phyloP scores from a whole-genome alignment of 2,888 invertebrate genomes.

The Dexiosoma caninum region DNA sequence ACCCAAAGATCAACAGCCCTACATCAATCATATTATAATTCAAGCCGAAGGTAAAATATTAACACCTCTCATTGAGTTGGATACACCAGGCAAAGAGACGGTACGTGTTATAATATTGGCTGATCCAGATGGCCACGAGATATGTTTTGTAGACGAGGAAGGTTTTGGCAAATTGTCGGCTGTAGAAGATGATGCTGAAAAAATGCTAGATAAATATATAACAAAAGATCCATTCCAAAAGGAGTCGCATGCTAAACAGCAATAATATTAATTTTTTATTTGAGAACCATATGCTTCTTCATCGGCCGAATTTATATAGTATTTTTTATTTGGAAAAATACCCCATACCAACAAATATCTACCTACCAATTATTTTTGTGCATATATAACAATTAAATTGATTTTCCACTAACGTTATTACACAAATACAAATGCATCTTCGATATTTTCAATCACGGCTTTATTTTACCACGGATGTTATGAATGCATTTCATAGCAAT shows the following conservation, averaged over 20 bases:
- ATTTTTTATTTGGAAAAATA: too few relatives aligned
- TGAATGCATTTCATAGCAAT: not conserved
- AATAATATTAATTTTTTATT: too few relatives aligned
- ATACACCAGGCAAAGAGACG: slow-evolving; percentile 98
- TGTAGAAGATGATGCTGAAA: slow-evolving; percentile 89
- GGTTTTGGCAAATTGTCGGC: slow-evolving; percentile 92
- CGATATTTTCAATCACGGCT: not conserved
- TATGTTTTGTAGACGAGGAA: slow-evolving; percentile 98
- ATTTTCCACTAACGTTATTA: not conserved
- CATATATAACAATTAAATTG: not conserved
- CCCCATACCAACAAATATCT: not conserved
- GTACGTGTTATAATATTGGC: slow-evolving; percentile 97
- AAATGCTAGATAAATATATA: slow-evolving; percentile 87
- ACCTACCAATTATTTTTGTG: not conserved
- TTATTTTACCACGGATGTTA: not conserved
- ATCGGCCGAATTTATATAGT: not conserved
- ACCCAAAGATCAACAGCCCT: slow-evolving; percentile 86
- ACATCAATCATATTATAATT: slow-evolving; percentile 85
- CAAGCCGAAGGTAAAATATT: slow-evolving; percentile 86
- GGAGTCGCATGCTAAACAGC: slow-evolving; percentile 61
- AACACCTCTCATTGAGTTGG: slow-evolving; percentile 93
- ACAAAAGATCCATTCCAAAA: slow-evolving; percentile 77
- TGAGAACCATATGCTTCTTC: not conserved
- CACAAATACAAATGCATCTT: not conserved
- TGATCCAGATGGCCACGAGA: slow-evolving; percentile 98